These are phyloP conservation scores for Molothrus aeneus DNA, from an alignment of 2,797 vertebrate species.

Conservation along the genomic window DNA sequence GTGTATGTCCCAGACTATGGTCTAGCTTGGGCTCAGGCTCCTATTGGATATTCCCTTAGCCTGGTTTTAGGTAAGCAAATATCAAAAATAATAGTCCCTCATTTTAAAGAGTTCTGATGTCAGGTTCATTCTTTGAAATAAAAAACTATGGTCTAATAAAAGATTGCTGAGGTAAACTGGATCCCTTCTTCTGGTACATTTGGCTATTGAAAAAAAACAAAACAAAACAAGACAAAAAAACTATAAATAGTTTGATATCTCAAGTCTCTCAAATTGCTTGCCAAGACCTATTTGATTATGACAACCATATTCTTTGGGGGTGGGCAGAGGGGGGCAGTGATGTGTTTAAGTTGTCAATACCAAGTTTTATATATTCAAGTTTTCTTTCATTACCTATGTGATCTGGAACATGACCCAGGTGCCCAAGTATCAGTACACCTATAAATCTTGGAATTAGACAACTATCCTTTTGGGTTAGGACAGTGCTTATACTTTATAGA, in stretches of 20 bases:
- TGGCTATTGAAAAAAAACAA: neutral
- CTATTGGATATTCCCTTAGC: slow-evolving; percentile 95
- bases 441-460: neutral
- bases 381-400: neutral
- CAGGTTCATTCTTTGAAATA: neutral
- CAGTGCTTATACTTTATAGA: neutral
- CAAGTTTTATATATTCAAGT: neutral
- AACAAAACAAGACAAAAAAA: neutral
- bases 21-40: slow-evolving; percentile 96
- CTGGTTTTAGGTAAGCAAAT: slow-evolving; percentile 88
- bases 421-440: neutral
- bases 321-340: accelerated
- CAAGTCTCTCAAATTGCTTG: neutral
- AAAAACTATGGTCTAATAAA: neutral
- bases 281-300: neutral
- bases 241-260: neutral
- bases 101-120: neutral
- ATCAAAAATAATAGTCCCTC: neutral
- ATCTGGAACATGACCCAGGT: neutral
- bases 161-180: neutral
- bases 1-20: slow-evolving; percentile 92
- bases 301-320: neutral
- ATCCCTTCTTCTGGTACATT: neutral
- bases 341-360: neutral
- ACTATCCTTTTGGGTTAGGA: neutral